These are phyloP conservation scores for Podarcis lilfordi DNA, from an alignment of 2,797 vertebrate genomes.

Conservation along the genomic window DNA sequence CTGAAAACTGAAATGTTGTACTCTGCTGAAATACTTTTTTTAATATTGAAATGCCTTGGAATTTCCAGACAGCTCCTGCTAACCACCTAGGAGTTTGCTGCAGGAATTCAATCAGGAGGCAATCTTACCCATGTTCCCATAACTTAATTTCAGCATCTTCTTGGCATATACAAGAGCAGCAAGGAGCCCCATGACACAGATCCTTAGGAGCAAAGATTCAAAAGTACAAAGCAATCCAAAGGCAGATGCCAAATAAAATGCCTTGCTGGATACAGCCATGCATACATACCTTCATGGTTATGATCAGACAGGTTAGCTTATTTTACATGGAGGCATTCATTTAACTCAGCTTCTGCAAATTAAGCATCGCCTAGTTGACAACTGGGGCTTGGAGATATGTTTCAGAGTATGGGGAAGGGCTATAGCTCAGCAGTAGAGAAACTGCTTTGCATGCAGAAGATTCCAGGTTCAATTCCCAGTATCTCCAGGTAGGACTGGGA, in stretches of 20 bases:
- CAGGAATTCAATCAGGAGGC: not conserved
- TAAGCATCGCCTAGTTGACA: not conserved
- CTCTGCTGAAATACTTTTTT: not conserved
- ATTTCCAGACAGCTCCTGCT: not conserved
- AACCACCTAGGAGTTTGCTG: not conserved
- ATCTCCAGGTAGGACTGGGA: too few relatives aligned
- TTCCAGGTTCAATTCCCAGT: too few relatives aligned
- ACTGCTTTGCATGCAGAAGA: too few relatives aligned
- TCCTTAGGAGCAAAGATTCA: not conserved
- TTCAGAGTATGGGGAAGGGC: too few relatives aligned
- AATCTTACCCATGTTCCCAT: not conserved
- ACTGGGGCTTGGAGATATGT: not conserved
- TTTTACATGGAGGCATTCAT: not conserved
- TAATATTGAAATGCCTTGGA: not conserved
- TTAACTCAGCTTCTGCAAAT: not conserved
- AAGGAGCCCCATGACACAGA: not conserved
- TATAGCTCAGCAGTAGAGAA: too few relatives aligned
- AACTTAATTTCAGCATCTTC: not conserved
- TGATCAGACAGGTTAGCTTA: not conserved
- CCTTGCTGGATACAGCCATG: not conserved
- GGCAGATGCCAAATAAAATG: too few relatives aligned
- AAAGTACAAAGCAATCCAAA: not conserved
- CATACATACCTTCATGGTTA: not conserved
- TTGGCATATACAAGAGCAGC: too few relatives aligned
- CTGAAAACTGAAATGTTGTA: not conserved